Evolutionary conservation across 30 jellyfish, hydroid and myxozoan species (phyloP), one percentile per base, ranked within the genome.

Genomic region (Aurelia coerulea): DNA sequence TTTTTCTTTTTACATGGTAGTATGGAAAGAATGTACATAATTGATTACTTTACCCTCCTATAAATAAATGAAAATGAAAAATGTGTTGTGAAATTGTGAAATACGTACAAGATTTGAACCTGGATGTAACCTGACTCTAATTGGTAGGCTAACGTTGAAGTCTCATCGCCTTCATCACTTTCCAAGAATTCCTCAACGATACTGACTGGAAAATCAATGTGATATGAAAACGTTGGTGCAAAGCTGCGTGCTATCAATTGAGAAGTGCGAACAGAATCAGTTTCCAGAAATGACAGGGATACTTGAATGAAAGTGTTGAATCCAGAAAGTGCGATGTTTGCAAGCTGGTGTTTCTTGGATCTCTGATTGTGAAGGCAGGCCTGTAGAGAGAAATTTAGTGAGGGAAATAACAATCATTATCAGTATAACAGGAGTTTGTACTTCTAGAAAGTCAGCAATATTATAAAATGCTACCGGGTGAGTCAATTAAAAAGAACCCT

Each of bases 121-220:
- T 41, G 62, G 12, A 92, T 54, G 59, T 49, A 83, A 8, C 96
- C 95, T 39, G 88, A 66, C 41, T 86, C 97, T 68, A 92, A 64
- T 10, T 84, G 86, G 41, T 60, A 74, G 23, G 97, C 97, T 68
- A 91, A 54, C 33, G 94, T 58, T 3, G 92, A 78, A 13, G 74
- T 60, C 71, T 42, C 79, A 1, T 65, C 85, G 34, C 50, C 31
- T 3, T 92, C 90, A 23, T 75, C 88, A n/a, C 68, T 86, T 19
- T 74, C 89, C 2, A 78, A 17, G 69, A 12, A 11, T 14, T 72
- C 91, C 46, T 78, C 76, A 13, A 56, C 3, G 41, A 91, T 73
- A 15, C 87, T 56, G 62, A 92, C 86, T 10, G 98, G 97, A 58
- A 92, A 86, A 52, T 92, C 98, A 19, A 79, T 81, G 76, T 92